These are phyloP conservation scores for Saimiri boliviensis DNA, from an alignment of 2,113 vertebrate species.

Conservation along the genomic window DNA sequence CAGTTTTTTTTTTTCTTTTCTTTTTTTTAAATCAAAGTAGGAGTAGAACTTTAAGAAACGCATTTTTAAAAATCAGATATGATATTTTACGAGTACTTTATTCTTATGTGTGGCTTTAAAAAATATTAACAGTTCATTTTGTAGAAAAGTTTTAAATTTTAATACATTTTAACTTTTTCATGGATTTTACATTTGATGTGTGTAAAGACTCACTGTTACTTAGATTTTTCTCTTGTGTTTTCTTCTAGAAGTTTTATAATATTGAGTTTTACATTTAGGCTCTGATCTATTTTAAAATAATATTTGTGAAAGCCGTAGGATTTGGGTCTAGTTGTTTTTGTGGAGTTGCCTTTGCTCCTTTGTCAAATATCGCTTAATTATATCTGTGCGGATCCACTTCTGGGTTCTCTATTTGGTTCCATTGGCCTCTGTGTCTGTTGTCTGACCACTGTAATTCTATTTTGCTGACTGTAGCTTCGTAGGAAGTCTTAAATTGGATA, in stretches of 20 bases:
- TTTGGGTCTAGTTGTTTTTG: neutral
- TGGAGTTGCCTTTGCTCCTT: neutral
- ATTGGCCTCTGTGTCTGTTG: neutral
- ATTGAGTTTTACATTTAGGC: neutral
- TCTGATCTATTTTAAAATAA: neutral
- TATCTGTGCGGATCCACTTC: neutral
- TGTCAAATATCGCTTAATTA: neutral
- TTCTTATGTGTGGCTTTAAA: neutral
- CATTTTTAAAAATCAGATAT: neutral
- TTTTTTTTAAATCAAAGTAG: neutral
- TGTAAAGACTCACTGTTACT: neutral
- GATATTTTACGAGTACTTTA: neutral
- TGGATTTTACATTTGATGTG: neutral
- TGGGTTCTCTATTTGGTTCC: neutral
- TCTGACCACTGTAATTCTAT: neutral
- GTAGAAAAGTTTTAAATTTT: neutral
- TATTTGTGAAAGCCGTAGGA: neutral
- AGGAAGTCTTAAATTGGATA: neutral
- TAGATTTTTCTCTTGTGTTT: neutral
- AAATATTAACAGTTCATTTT: neutral
- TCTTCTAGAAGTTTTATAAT: neutral
- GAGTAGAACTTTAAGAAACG: no score
- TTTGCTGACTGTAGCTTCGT: neutral
- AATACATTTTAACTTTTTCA: neutral
- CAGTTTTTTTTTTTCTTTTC: neutral